A percentile compares a stretch with the other conserved stretches of the same genome.
Evolutionary conservation across 2,113 vertebrate genomes (phyloP).

Genomic region (Actenoides hombroni): DNA sequence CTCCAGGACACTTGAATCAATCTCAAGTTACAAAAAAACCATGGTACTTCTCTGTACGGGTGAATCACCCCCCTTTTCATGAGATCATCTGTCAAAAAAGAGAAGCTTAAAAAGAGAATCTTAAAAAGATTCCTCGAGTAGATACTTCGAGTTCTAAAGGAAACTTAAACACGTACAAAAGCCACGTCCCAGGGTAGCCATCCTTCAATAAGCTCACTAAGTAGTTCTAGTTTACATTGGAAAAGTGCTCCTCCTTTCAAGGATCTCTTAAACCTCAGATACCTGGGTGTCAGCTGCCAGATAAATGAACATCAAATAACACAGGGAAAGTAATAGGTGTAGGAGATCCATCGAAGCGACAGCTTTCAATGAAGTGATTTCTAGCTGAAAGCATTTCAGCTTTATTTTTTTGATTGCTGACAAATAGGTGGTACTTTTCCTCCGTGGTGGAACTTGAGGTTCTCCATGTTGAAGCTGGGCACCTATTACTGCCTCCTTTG

Average conservation of each 20-base stretch:
- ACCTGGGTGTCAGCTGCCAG: neutral
- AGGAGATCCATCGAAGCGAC: neutral
- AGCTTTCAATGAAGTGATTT: neutral
- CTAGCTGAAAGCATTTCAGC: neutral
- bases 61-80: neutral
- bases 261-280: neutral
- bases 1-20: neutral
- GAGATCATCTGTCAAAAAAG: neutral
- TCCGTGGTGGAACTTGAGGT: neutral
- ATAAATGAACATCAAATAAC: neutral
- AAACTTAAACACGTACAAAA: neutral
- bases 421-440: neutral
- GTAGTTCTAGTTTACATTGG: neutral
- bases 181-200: neutral
- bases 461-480: neutral
- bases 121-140: neutral
- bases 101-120: neutral
- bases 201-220: neutral
- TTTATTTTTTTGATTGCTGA: neutral
- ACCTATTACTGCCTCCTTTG: neutral
- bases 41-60: neutral
- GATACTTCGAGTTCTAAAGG: neutral
- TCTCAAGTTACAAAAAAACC: neutral
- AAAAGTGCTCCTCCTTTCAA: neutral
- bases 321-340: neutral